Base-by-base conservation (phyloP, 64 coral and sea anemone genomes). In the Orbicella faveolata region DNA sequence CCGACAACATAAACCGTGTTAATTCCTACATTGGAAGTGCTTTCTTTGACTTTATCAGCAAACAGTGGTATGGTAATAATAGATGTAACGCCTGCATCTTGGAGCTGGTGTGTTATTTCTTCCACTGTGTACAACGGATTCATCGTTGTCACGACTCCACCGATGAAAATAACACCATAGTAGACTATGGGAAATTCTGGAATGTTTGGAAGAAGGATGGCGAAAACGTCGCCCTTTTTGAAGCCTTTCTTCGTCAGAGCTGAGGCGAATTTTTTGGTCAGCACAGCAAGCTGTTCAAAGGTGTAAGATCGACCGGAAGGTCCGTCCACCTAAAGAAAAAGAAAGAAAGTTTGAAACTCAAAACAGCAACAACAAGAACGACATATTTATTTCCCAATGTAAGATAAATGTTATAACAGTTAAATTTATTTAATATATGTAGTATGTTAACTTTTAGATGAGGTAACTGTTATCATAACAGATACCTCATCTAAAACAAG, bases 241-340 rank as follows among this genome's bases (percentile, higher is more conserved):
- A 95, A 92, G 13, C 94, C 94, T 85, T 82, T 89, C 33, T 84
- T 91, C 16, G 82, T 33, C 61, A 95, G 89, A 92, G 89, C 94
- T 36, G 94, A 95, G 12, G 73, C 89, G 66, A 73, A 92, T 61
- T 87, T 92, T 33, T 52, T 88, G 20, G 88, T 88, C 35, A 92
- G 51, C 6, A 3, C 18, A 25, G 81, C 79, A 14, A 95, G 36
- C 55, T 95, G 67, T 21, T 88, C 80, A 62, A 76, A 92, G 33
- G 89, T 92, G 34, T 92, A 95, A 18, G 91, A 93, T 26, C 83
- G 87, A 12, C 91, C 94, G 35, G 88, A 81, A 11, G 25, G 37
- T 1, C 87, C 83, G 25, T 96, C 94, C 9, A 87, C 83, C 94
- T 96, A 30, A 76, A 70, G 25, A 37, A 36, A 30, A 20, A 18